These are phyloP conservation scores for Drosophila asahinai DNA, from an alignment of 1,140 invertebrate species.

Conservation along the genomic window DNA sequence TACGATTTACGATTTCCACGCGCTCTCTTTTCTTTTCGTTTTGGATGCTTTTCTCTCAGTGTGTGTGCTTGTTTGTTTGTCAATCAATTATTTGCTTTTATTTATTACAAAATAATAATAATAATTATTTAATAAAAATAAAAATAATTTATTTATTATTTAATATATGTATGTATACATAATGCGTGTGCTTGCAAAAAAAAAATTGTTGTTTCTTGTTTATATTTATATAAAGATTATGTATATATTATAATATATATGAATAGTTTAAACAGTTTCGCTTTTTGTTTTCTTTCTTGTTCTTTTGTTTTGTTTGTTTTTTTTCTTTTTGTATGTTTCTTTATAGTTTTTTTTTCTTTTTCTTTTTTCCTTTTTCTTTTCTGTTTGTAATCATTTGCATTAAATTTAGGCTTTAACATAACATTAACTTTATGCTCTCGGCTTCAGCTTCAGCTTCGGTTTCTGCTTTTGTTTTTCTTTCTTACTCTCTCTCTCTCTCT, in stretches of 20 bases:
- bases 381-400: conserved; percentile 31
- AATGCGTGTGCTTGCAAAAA: conserved; percentile 46
- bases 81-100: conserved; percentile 52
- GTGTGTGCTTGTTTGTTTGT: conserved; percentile 20
- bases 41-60: conserved; percentile 19
- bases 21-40: conserved; percentile 6
- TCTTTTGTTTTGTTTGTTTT: conserved; percentile 22
- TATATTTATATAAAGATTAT: conserved; percentile 56
- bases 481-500: conserved; percentile 22
- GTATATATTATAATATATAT: conserved; percentile 53
- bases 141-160: conserved; percentile 83
- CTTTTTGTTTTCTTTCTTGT: conserved; percentile 35
- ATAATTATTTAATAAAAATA: conserved; percentile 76
- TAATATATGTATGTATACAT: conserved; percentile 73
- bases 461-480: conserved; percentile 28
- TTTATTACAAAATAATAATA: conserved; percentile 80
- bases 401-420: conserved; percentile 65
- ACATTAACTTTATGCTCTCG: conserved; percentile 66
- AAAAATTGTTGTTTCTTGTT: conserved; percentile 31
- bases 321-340: neutral
- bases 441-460: conserved; percentile 26
- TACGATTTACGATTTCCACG: conserved; percentile 1
- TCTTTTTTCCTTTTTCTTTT: conserved; percentile 9
- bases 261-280: conserved; percentile 52
- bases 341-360: conserved; percentile 11